Conservation (phyloP, 2,113 vertebrate species). For the Periophthalmus modestus region DNA sequence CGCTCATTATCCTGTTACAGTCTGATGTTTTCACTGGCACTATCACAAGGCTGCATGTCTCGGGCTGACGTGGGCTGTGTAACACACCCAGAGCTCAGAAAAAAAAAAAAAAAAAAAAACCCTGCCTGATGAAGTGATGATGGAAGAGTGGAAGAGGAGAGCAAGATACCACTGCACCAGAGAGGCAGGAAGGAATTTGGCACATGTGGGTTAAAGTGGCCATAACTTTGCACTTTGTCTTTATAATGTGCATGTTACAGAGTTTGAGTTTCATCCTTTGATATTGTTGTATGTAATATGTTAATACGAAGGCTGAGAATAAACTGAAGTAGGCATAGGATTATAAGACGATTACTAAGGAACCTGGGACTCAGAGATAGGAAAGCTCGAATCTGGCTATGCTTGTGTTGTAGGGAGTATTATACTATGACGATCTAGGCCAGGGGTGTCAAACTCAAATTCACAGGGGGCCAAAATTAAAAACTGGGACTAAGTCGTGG, state of each 20-base stretch:
- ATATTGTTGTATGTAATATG: background rate
- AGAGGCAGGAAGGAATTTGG: constrained; percentile 27
- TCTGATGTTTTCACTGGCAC: constrained; percentile 64
- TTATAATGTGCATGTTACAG: background rate
- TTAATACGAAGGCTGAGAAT: no score
- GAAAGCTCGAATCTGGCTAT: no score
- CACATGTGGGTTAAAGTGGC: constrained; percentile 27
- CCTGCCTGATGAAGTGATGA: constrained; percentile 50
- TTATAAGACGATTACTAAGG: no score
- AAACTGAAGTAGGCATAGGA: no score
- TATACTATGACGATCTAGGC: background rate
- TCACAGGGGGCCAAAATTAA: no score
- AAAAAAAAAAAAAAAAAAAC: constrained; percentile 39
- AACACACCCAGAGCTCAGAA: constrained; percentile 43
- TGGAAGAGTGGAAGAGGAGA: constrained; percentile 39
- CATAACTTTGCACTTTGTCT: background rate
- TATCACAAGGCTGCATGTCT: constrained; percentile 23
- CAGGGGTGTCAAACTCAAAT: no score
- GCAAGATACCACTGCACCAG: constrained; percentile 43
- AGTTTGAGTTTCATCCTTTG: background rate
- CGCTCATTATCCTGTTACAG: constrained; percentile 68
- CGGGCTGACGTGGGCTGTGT: constrained; percentile 40
- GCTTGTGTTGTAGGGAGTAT: no score
- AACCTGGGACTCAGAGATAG: no score
- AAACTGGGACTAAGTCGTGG: no score